phyloP scores from a whole-genome alignment of 2,888 invertebrate genomes.

The Andrena dorsata region DNA sequence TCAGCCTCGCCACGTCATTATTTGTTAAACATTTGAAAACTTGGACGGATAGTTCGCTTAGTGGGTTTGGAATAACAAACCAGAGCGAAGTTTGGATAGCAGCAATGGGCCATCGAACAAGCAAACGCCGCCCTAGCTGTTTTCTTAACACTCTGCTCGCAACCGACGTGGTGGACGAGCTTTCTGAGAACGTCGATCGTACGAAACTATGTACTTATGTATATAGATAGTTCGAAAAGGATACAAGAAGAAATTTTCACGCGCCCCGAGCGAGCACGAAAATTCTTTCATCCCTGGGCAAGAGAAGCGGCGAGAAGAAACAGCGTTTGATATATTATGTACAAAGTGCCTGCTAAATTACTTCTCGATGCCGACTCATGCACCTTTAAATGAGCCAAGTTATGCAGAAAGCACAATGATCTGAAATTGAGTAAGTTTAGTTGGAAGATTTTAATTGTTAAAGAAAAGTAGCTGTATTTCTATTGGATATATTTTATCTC shows the following conservation, averaged over 20 bases:
- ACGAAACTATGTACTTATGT: background rate
- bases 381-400: too few species aligned
- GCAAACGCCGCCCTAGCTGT: slow-evolving; percentile 60
- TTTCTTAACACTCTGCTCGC: slow-evolving; percentile 66
- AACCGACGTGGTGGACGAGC: background rate
- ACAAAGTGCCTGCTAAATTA: too few species aligned
- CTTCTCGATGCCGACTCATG: too few species aligned
- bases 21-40: slow-evolving; percentile 78
- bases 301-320: too few species aligned
- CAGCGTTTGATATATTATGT: too few species aligned
- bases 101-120: slow-evolving; percentile 34
- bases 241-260: slow-evolving; percentile 8
- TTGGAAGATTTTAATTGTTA: too few species aligned
- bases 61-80: slow-evolving; percentile 76
- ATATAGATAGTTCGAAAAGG: slow-evolving; percentile 15
- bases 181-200: slow-evolving; percentile 48
- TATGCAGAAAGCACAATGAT: too few species aligned
- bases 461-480: too few species aligned
- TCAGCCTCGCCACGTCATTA: slow-evolving; percentile 69
- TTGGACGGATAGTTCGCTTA: slow-evolving; percentile 65
- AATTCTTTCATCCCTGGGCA: background rate
- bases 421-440: too few species aligned
- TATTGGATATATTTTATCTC: too few species aligned
- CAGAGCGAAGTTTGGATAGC: slow-evolving; percentile 71
- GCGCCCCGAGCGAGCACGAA: slow-evolving; percentile 3